Evolutionary conservation across 1,140 invertebrate genomes (phyloP), one percentile per base, ranked within the genome.

Genomic region (Neodiprion lecontei): DNA sequence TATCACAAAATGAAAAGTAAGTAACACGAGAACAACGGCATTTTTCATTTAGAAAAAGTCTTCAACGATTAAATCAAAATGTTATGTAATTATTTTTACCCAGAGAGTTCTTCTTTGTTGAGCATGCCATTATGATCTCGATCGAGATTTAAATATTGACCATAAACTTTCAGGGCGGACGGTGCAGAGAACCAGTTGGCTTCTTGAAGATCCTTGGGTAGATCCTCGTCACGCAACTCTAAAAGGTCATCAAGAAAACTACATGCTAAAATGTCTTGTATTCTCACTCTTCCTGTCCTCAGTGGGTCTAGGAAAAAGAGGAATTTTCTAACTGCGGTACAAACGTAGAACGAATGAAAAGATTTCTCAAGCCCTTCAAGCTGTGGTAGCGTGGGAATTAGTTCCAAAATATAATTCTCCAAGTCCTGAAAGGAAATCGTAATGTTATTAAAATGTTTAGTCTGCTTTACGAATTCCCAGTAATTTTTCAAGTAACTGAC

Each of bases 121-220:
- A 99, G 90, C 96, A 99, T 97, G 9, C 98, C 97, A 89, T 99
- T 99, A 75, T 97, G 95, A 88, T 99, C 96, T 77, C 93, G 93
- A 86, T 99, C 98, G 21, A 99, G 87, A 85, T 97, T 96, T 1
- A 99, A 89, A 87, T 98, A 99, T 80, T 96, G 95, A 0, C 96
- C 96, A 87, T 99, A 99, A 1, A 98, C 96, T 67, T 94, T 89
- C 5, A 98, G 86, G 0, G 97, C 95, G 3, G 96, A 97, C 0
- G 96, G 93, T 7, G 96, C 95, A 28, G 96, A 98, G 88, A 99
- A 99, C 96, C 96, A 98, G 88, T 99, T 99, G 47, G 92, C 92
- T 81, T 97, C 95, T 82, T 96, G 95, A 9, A 93, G 85, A 84
- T 97, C 95, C 86, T 93, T 92, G 0, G 95, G 93, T 11, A 96